A percentile compares a stretch with the other conserved stretches of the same genome.
Conservation (phyloP, 2,888 invertebrate genomes). For the Agrotis clavis region DNA sequence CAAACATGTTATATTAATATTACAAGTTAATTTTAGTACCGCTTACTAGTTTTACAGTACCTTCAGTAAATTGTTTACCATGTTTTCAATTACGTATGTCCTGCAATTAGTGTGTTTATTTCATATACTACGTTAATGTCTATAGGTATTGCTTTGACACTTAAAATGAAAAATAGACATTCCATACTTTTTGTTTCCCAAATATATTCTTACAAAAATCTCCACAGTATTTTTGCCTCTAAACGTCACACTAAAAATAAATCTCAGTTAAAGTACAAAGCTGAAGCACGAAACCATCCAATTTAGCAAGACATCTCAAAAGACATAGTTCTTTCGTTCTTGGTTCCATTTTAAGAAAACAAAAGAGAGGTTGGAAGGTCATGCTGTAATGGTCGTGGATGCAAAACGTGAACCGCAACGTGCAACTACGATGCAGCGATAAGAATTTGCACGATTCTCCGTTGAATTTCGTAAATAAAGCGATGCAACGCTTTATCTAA, state of each 20-base stretch:
- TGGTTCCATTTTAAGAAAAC: conserved; percentile 35
- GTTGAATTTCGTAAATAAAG: conserved; percentile 61
- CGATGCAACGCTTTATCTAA: conserved; percentile 60
- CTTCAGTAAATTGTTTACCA: neutral
- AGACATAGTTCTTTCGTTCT: conserved; percentile 34
- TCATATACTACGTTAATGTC: neutral
- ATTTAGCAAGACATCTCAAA: conserved; percentile 51
- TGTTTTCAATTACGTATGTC: too few species aligned
- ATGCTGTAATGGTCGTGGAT: conserved; percentile 58
- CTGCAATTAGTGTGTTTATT: neutral
- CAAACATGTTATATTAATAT: conserved; percentile 30
- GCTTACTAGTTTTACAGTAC: neutral
- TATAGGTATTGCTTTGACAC: conserved; percentile 7
- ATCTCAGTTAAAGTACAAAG: conserved; percentile 61
- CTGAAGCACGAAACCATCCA: conserved; percentile 57
- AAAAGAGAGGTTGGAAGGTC: conserved; percentile 53
- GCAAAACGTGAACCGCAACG: conserved; percentile 79
- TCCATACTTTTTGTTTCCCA: conserved; percentile 10
- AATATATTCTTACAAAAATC: conserved; percentile 48
- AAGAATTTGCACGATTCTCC: conserved; percentile 84
- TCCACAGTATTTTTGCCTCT: conserved; percentile 46
- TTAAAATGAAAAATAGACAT: neutral
- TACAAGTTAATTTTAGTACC: conserved; percentile 10
- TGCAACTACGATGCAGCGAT: conserved; percentile 82
- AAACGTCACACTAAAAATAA: conserved; percentile 65